Evolutionary conservation across 2,113 vertebrate genomes (phyloP).

Genomic region (Seriola rivoliana): DNA sequence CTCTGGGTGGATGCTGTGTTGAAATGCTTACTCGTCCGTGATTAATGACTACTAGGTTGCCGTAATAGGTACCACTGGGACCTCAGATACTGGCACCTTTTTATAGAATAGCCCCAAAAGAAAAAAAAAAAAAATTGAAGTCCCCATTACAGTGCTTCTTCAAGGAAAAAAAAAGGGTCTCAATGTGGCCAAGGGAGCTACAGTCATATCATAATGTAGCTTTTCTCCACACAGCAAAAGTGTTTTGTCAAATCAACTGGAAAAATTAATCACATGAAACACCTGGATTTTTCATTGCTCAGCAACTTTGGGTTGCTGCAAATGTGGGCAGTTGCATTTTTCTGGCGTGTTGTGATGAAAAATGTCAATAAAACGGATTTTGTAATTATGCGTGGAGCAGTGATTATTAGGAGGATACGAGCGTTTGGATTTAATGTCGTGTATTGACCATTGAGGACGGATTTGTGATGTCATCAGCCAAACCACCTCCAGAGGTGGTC

Average conservation of each 20-base stretch:
- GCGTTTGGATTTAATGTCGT: too few relatives aligned
- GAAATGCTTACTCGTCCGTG: slow-evolving; percentile 83
- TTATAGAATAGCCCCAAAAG: slow-evolving; percentile 82
- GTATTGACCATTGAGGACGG: too few relatives aligned
- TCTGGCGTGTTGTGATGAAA: neutral
- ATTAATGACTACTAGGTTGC: slow-evolving; percentile 84
- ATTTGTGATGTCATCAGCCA: too few relatives aligned
- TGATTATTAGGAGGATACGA: neutral
- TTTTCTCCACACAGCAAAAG: slow-evolving; percentile 63
- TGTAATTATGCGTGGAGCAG: neutral
- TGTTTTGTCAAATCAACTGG: slow-evolving; percentile 66
- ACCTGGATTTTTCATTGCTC: slow-evolving; percentile 48
- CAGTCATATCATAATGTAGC: slow-evolving; percentile 53
- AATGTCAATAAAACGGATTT: slow-evolving; percentile 35
- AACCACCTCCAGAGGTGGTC: too few relatives aligned
- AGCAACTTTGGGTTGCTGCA: slow-evolving; percentile 29
- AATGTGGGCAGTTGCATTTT: neutral
- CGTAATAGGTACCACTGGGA: slow-evolving; percentile 86
- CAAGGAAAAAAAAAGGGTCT: slow-evolving; percentile 58
- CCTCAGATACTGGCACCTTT: slow-evolving; percentile 78
- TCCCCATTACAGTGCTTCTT: slow-evolving; percentile 75
- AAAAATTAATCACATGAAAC: slow-evolving; percentile 53
- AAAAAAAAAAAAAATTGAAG: slow-evolving; percentile 80
- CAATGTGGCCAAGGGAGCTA: slow-evolving; percentile 44
- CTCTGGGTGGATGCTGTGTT: slow-evolving; percentile 72